Evolutionary conservation across 2,113 vertebrate species (phyloP).

Genomic region (Thunnus maccoyii): DNA sequence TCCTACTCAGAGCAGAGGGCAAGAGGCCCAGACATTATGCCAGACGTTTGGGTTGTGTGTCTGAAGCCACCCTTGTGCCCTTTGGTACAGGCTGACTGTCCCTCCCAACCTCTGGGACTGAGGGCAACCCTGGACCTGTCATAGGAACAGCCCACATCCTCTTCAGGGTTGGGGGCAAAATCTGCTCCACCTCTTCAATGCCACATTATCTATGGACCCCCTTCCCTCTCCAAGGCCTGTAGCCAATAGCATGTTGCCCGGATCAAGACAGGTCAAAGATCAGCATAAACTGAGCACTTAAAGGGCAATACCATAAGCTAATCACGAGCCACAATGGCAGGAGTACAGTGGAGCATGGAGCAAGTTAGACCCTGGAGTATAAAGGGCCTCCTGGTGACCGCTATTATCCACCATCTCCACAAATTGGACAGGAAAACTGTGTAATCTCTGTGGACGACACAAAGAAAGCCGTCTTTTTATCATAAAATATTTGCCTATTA

Average conservation of each 20-base stretch:
- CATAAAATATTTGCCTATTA: conserved; percentile 1
- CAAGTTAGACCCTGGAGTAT: not conserved
- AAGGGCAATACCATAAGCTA: conserved; percentile 61
- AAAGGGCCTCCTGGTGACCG: not conserved
- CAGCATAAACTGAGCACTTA: conserved; percentile 32
- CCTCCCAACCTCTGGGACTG: conserved; percentile 71
- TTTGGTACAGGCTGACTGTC: conserved; percentile 60
- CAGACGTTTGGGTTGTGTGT: conserved; percentile 75
- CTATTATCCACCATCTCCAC: not conserved
- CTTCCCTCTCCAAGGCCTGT: conserved; percentile 28
- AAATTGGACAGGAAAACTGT: not conserved
- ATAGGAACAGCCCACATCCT: conserved; percentile 70
- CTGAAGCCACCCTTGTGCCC: conserved; percentile 70
- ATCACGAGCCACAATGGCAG: conserved; percentile 29
- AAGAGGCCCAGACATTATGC: conserved; percentile 63
- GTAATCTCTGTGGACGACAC: not conserved
- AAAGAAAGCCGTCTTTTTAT: too few species aligned
- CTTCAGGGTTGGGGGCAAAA: conserved; percentile 76
- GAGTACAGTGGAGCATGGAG: conserved; percentile 31
- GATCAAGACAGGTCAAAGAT: conserved; percentile 70
- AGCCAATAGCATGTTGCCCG: conserved; percentile 57
- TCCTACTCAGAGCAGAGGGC: conserved; percentile 54
- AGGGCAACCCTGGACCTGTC: conserved; percentile 82
- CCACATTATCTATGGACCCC: conserved; percentile 60
- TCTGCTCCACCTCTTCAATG: conserved; percentile 71